phyloP scores from a whole-genome alignment of 1,140 invertebrate genomes.

The Neodiprion fabricii region DNA sequence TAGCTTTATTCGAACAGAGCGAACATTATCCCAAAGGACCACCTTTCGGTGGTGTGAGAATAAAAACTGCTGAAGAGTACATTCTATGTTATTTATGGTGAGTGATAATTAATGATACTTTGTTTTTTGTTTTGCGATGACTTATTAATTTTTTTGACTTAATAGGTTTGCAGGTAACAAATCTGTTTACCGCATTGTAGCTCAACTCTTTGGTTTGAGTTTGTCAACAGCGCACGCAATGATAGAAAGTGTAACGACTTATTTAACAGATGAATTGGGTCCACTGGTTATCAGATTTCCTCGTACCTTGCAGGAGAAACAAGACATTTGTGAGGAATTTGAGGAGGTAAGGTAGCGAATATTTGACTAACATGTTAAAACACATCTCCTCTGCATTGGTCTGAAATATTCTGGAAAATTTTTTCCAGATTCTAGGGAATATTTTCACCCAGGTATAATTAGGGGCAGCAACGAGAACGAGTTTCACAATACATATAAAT shows the following conservation, averaged over 20 bases:
- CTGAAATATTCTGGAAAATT: no score
- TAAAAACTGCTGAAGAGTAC: conserved; percentile 17
- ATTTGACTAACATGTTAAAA: neutral
- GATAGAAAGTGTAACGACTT: conserved; percentile 21
- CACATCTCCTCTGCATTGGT: neutral
- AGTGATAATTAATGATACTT: neutral
- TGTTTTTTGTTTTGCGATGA: conserved; percentile 4
- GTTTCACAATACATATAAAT: conserved; percentile 11
- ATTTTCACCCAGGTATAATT: neutral
- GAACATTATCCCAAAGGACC: no score
- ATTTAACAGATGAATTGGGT: conserved; percentile 23
- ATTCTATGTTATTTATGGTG: conserved; percentile 29
- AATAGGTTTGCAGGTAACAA: conserved; percentile 30
- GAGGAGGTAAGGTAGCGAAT: conserved; percentile 5
- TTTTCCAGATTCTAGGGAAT: no score
- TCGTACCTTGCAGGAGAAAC: conserved; percentile 10
- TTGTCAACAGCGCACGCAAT: conserved; percentile 19
- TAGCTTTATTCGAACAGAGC: no score
- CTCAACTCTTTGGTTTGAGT: conserved; percentile 17
- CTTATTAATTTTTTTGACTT: conserved; percentile 4
- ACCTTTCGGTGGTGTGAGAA: no score
- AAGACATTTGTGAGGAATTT: conserved; percentile 28
- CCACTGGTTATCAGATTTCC: conserved; percentile 22
- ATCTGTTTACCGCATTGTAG: conserved; percentile 19
- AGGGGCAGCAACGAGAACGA: neutral